A percentile compares a stretch with the other conserved stretches of the same genome.
Evolutionary conservation across 2,797 vertebrate species (phyloP).

Genomic region (Scolopax rusticola): DNA sequence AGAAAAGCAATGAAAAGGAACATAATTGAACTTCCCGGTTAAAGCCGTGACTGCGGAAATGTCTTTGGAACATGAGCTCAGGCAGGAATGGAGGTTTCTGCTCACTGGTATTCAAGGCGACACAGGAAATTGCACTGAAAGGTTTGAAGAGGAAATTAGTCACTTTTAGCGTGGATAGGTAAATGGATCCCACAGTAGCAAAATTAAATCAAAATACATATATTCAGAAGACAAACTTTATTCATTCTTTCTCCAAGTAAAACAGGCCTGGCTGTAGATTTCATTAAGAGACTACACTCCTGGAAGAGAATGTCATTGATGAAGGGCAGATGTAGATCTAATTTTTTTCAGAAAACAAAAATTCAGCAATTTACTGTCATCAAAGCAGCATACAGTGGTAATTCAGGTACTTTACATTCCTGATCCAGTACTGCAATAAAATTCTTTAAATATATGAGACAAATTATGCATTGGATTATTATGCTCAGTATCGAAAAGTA

Average conservation of each 20-base stretch:
- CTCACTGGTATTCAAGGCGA: not conserved
- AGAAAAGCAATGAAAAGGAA: not conserved
- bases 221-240: not conserved
- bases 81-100: not conserved
- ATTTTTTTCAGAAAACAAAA: not conserved
- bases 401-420: not conserved
- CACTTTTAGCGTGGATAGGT: not conserved
- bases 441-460: not conserved
- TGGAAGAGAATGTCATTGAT: not conserved
- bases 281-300: not conserved
- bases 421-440: not conserved
- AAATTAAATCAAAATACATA: not conserved
- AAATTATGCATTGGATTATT: not conserved
- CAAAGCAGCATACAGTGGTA: not conserved
- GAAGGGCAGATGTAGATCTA: not conserved
- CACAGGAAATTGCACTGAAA: not conserved
- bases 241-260: not conserved
- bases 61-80: not conserved
- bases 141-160: not conserved
- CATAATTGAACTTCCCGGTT: not conserved
- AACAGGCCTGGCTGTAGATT: not conserved
- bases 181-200: not conserved
- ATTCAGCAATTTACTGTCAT: not conserved
- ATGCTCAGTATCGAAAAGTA: not conserved
- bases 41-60: not conserved